Evolutionary conservation across 2,888 invertebrate species (phyloP).

Genomic region (Pseudoips prasinana): DNA sequence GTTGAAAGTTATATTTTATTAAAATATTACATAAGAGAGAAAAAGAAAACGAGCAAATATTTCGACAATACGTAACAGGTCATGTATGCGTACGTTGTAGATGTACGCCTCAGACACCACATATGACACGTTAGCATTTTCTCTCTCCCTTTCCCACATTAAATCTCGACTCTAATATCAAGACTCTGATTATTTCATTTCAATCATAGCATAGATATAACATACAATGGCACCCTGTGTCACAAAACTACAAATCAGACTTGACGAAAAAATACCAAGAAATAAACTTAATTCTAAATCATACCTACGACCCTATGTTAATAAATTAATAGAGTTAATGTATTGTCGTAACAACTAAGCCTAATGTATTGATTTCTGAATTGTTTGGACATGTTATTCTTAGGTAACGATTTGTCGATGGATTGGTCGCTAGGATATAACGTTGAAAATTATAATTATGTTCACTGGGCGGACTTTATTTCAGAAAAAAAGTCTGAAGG

Average conservation of each 20-base stretch:
- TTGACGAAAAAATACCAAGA: constrained; percentile 38
- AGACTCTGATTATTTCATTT: no score
- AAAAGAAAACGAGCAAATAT: no score
- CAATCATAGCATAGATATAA: constrained; percentile 20
- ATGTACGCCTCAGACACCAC: no score
- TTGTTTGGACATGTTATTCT: constrained; percentile 9
- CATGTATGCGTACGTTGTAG: no score
- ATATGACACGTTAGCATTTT: no score
- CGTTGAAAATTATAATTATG: constrained; percentile 5
- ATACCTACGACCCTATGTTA: constrained; percentile 34
- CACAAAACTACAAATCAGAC: constrained; percentile 50
- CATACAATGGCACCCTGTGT: constrained; percentile 62
- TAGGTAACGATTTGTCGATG: constrained; percentile 13
- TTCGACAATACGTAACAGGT: no score
- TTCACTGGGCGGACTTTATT: no score
- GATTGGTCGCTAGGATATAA: constrained; percentile 7
- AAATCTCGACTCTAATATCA: no score
- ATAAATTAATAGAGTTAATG: constrained; percentile 45
- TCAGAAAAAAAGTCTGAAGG: no score
- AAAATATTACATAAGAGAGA: no score
- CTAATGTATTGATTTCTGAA: constrained; percentile 22
- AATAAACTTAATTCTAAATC: constrained; percentile 29
- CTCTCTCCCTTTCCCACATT: no score
- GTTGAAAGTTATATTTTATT: no score
- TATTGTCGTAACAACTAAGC: constrained; percentile 20